Evolutionary conservation across 1,140 invertebrate species (phyloP).

Genomic region (Battus philenor): DNA sequence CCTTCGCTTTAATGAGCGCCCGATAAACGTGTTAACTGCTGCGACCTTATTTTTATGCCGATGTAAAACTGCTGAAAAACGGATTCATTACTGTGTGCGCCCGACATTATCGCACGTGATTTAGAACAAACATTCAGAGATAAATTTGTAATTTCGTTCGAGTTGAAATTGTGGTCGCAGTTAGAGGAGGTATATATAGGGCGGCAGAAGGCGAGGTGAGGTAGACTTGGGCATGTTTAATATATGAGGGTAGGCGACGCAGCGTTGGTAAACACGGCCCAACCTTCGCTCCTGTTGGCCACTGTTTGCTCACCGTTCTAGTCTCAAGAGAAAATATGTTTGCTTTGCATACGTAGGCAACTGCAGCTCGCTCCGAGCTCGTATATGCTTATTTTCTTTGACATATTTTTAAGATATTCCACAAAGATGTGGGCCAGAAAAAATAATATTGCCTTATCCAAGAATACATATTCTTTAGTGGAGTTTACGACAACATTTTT

Average conservation of each 20-base stretch:
- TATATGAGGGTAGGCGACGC: constrained; percentile 72
- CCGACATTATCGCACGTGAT: constrained; percentile 36
- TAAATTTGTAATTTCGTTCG: constrained; percentile 29
- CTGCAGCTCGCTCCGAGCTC: constrained; percentile 41
- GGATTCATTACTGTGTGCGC: constrained; percentile 58
- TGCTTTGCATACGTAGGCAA: constrained; percentile 59
- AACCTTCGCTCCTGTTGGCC: constrained; percentile 57
- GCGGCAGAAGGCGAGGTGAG: constrained; percentile 36
- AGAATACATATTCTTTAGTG: too few relatives aligned
- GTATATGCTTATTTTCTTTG: constrained; percentile 51
- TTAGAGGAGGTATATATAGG: constrained; percentile 18
- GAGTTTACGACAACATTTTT: too few relatives aligned
- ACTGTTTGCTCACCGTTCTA: constrained; percentile 66
- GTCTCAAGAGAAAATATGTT: constrained; percentile 73
- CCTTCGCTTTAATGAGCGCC: constrained; percentile 73
- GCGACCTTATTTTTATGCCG: constrained; percentile 73
- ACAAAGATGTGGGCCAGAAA: constrained; percentile 29
- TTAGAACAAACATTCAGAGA: constrained; percentile 22
- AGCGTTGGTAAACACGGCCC: constrained; percentile 59
- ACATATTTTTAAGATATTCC: constrained; percentile 50
- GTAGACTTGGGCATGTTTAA: constrained; percentile 66
- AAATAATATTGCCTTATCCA: constrained; percentile 4
- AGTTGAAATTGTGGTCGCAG: constrained; percentile 14
- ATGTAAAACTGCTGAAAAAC: constrained; percentile 71
- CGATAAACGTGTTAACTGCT: constrained; percentile 75